Conservation (phyloP, 2,797 vertebrate species). For the Microtus californicus region DNA sequence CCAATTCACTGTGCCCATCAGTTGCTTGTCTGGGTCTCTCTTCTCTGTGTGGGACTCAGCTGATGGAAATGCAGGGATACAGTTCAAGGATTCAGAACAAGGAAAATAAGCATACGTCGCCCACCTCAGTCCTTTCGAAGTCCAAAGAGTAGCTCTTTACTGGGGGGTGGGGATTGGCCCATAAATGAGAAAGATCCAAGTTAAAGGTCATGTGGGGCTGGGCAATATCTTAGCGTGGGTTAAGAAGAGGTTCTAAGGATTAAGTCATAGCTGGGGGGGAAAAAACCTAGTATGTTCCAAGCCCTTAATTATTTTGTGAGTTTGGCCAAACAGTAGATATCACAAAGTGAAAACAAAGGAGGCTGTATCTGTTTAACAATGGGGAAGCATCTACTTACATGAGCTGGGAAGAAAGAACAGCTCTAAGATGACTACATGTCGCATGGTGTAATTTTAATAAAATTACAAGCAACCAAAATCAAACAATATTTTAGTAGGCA, state of each 20-base stretch:
- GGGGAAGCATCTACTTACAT: background rate
- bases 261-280: background rate
- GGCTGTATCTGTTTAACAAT: background rate
- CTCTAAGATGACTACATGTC: background rate
- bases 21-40: conserved; percentile 18
- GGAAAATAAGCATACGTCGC: rapidly evolving
- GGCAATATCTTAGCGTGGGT: background rate
- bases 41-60: background rate
- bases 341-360: background rate
- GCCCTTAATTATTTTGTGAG: background rate
- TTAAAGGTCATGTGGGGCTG: background rate
- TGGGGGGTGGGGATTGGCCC: background rate
- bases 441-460: background rate
- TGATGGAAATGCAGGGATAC: background rate
- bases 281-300: background rate
- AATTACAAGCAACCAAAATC: background rate
- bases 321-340: background rate
- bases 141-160: background rate
- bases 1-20: conserved; percentile 34
- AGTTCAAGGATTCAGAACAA: background rate
- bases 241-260: background rate
- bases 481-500: background rate
- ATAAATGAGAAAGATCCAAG: background rate
- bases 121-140: background rate
- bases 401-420: background rate